Evolutionary conservation across 2,113 vertebrate species (phyloP), one percentile per base, ranked within the genome.

Genomic region (Taurulus bubalis): DNA sequence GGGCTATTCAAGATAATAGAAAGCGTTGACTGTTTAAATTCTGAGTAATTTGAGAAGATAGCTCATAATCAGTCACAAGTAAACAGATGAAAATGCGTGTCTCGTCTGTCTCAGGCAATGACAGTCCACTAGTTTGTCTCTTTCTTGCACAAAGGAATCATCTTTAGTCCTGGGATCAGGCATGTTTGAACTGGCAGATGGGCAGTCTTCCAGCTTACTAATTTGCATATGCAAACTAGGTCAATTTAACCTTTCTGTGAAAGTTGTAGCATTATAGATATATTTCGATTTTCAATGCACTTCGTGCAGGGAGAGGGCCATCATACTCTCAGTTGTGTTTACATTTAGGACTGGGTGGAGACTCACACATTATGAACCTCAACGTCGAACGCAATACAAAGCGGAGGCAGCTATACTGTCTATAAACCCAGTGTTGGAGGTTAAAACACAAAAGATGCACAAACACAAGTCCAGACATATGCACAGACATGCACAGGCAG

Each of bases 141-240:
- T 66, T 64, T 71, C 26, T 24, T 14, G 30, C 55, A 69, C 77
- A 82, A 78, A 68, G 12, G 49, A 20, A 47, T 18, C 36, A 59
- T 64, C 16, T 62, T 59, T 69, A 45, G n/a, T 80, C 49, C 14
- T 32, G 66, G 56, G 63, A 74, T 30, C 8, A 22, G 75, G 56
- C 85, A 55, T 83, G 91, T 90, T 69, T 58, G 16, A 36, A 90
- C 90, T 45, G 40, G 77, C 36, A 58, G 14, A 18, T 40, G 49
- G 6, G 58, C 16, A 34, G 63, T 55, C 51, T 72, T 82, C 75
- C 67, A 81, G 20, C 1, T 10, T 8, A 79, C 71, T 59, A 12
- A 80, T 94, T 93, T 93, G 85, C 90, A 93, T 92, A 92, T 93
- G 92, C 86, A 94, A 93, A 93, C 86, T 1, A 69, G 34, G 20